phyloP scores from a whole-genome alignment of 2,113 vertebrate species.

The Salvator merianae region DNA sequence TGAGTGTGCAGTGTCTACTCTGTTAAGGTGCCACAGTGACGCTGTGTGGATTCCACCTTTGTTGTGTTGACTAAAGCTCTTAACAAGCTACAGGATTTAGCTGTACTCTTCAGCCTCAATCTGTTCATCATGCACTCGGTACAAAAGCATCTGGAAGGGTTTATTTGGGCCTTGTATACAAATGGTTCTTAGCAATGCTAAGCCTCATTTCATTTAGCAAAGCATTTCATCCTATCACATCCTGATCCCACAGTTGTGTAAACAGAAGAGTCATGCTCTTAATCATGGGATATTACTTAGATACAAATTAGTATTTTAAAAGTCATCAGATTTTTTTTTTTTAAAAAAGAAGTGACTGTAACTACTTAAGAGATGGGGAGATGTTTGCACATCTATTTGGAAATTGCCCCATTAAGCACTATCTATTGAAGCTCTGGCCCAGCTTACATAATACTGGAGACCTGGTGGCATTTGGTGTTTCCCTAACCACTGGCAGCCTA shows the following conservation, averaged over 20 bases:
- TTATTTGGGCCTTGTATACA: constrained; percentile 1
- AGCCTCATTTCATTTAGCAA: constrained; percentile 5
- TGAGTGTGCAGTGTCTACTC: no score
- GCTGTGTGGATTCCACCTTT: no score
- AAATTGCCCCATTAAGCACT: constrained; percentile 34
- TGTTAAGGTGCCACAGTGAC: no score
- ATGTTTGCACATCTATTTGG: constrained; percentile 43
- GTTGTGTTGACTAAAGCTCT: neutral
- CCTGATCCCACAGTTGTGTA: neutral
- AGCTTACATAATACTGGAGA: constrained; percentile 10
- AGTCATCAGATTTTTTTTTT: neutral
- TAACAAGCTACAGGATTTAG: neutral
- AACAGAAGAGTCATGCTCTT: neutral
- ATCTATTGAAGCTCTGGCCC: neutral
- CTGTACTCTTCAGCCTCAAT: no score
- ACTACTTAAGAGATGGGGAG: neutral
- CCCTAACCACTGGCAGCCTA: neutral
- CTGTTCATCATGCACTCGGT: neutral
- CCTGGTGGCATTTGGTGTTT: neutral
- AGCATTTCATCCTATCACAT: neutral
- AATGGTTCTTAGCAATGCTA: neutral
- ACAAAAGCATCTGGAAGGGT: constrained; percentile 2
- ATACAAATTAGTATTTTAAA: constrained; percentile 18
- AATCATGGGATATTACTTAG: constrained; percentile 4
- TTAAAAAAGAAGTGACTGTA: no score